Evolutionary conservation across 2,888 invertebrate species (phyloP).

Genomic region (Campaea margaritaria): DNA sequence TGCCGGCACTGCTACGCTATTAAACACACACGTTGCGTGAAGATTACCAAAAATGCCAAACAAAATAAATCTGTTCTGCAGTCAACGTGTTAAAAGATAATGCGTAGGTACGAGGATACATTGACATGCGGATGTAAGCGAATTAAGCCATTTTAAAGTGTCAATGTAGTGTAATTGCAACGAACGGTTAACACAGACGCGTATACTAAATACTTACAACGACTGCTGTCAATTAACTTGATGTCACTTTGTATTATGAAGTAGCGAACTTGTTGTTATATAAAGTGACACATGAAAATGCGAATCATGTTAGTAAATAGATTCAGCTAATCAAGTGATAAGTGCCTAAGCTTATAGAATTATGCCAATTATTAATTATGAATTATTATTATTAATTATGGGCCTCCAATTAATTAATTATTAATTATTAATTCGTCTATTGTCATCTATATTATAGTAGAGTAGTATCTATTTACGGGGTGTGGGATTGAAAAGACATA

Average conservation of each 20-base stretch:
- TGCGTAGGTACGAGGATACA: background rate
- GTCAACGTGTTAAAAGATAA: background rate
- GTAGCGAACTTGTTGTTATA: background rate
- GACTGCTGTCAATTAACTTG: slow-evolving; percentile 4
- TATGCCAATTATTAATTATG: too few relatives aligned
- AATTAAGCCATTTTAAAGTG: background rate
- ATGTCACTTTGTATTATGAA: background rate
- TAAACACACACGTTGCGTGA: too few relatives aligned
- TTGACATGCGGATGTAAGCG: background rate
- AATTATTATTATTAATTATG: too few relatives aligned
- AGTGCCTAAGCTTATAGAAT: too few relatives aligned
- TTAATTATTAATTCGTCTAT: too few relatives aligned
- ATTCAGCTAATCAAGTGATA: slow-evolving; percentile 2
- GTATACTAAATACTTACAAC: slow-evolving; percentile 1
- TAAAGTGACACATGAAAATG: slow-evolving; percentile 2
- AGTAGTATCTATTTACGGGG: too few relatives aligned
- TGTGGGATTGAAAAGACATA: too few relatives aligned
- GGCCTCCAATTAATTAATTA: too few relatives aligned
- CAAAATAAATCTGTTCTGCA: too few relatives aligned
- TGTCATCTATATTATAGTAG: too few relatives aligned
- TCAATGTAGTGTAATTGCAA: background rate
- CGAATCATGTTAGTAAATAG: background rate
- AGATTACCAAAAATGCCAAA: too few relatives aligned
- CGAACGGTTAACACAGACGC: background rate
- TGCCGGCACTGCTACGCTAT: too few relatives aligned